These are phyloP conservation scores for Chironomus striatipennis DNA, from an alignment of 1,140 invertebrate genomes.

Conservation along the genomic window DNA sequence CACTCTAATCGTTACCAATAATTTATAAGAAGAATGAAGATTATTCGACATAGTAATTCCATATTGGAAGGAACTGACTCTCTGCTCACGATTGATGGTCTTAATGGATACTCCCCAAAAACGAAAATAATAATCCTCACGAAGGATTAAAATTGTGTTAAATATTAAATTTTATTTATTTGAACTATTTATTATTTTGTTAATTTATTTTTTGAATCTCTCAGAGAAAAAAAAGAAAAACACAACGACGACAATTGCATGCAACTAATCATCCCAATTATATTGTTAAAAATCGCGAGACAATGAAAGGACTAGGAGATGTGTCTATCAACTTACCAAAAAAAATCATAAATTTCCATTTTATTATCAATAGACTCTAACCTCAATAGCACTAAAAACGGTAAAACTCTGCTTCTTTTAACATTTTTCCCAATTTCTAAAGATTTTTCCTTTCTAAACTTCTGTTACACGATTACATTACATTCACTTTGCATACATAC, in stretches of 20 bases:
- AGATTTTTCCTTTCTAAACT: not conserved
- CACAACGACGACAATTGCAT: not conserved
- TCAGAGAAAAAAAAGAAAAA: not conserved
- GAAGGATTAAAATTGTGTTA: not conserved
- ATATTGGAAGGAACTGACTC: conserved; percentile 19
- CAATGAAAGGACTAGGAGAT: not conserved
- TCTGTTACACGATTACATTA: not conserved
- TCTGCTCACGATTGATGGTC: not conserved
- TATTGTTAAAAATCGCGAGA: conserved; percentile 3
- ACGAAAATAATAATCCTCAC: not conserved
- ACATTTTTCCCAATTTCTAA: not conserved
- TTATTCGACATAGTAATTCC: conserved; percentile 3
- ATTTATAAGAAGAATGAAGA: not conserved
- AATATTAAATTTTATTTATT: not conserved
- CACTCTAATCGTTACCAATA: not conserved
- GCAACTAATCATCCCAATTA: conserved; percentile 20
- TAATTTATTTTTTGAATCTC: conserved; percentile 11
- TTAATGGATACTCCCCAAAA: not conserved
- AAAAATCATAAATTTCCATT: too few relatives aligned
- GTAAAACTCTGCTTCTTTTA: too few relatives aligned
- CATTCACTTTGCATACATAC: not conserved
- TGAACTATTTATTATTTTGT: not conserved
- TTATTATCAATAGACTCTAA: too few relatives aligned
- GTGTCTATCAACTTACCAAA: too few relatives aligned
- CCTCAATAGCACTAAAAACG: too few relatives aligned